Conservation (phyloP, 1,140 invertebrate genomes). For the Conopomorpha cramerella region DNA sequence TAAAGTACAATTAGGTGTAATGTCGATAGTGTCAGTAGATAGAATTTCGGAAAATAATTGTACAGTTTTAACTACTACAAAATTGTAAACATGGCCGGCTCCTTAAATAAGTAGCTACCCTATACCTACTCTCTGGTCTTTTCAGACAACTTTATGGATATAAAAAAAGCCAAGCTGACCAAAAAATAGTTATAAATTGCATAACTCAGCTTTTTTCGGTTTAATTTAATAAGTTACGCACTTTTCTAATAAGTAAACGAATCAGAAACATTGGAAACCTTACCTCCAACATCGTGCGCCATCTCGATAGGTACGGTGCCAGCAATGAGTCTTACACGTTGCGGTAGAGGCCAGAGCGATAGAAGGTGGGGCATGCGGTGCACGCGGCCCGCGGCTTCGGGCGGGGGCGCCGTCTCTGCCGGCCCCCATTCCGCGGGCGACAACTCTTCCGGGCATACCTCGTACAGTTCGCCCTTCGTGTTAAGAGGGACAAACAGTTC, state of each 20-base stretch:
- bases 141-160: too few species aligned
- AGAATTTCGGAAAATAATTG: slow-evolving; percentile 10
- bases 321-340: slow-evolving; percentile 56
- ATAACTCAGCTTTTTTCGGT: too few species aligned
- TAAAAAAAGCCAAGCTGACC: too few species aligned
- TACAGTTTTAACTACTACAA: neutral
- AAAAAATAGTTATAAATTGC: too few species aligned
- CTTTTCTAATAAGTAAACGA: too few species aligned
- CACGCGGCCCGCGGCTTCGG: slow-evolving; percentile 27
- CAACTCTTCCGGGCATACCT: slow-evolving; percentile 54
- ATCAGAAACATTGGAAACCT: too few species aligned
- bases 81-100: too few species aligned
- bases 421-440: slow-evolving; percentile 54
- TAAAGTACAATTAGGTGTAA: too few species aligned
- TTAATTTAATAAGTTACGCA: too few species aligned
- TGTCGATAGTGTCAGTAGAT: too few species aligned
- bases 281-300: slow-evolving; percentile 61
- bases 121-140: too few species aligned
- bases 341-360: slow-evolving; percentile 57
- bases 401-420: slow-evolving; percentile 14
- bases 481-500: slow-evolving; percentile 65
- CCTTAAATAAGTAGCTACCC: too few species aligned
- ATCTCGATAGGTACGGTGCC: slow-evolving; percentile 61
- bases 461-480: slow-evolving; percentile 65
- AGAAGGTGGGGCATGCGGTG: slow-evolving; percentile 38